Percentiles rank a stretch among this genome's conserved stretches.
These are phyloP conservation scores for Eidolon dupreanum DNA, from an alignment of 2,797 vertebrate genomes.

Conservation along the genomic window DNA sequence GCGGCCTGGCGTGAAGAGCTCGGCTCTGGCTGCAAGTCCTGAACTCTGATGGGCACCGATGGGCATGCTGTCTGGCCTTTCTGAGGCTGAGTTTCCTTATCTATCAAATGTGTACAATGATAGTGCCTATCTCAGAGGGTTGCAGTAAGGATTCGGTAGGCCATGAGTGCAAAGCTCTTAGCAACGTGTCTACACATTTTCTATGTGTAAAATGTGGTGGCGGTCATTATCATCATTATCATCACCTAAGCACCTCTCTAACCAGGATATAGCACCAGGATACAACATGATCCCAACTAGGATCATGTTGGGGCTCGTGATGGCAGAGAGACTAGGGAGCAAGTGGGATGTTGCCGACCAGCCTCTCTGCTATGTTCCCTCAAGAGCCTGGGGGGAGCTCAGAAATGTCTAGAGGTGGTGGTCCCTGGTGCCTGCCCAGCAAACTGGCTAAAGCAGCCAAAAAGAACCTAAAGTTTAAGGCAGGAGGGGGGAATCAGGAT, in stretches of 20 bases:
- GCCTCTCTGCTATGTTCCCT: neutral
- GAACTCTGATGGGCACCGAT: neutral
- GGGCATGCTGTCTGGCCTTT: neutral
- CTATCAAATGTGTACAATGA: neutral
- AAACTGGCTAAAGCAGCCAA: neutral
- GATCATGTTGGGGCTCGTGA: neutral
- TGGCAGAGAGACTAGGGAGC: neutral
- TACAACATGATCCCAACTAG: no score
- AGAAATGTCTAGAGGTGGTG: neutral
- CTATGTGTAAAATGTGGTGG: neutral
- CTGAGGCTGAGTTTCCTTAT: conserved; percentile 25
- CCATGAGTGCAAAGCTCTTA: neutral
- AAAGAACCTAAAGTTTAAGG: neutral
- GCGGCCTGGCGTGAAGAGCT: neutral
- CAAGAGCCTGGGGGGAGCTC: neutral
- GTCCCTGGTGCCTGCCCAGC: neutral
- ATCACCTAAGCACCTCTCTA: neutral
- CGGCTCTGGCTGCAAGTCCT: neutral
- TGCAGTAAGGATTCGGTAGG: neutral
- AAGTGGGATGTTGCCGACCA: neutral
- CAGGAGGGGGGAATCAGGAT: conserved; percentile 58
- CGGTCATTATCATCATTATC: no score
- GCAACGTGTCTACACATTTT: neutral
- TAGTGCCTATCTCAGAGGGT: neutral
- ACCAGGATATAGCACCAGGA: neutral